Conservation (phyloP, 64 coral and sea anemone species). For the Hydrozoanthus tunicans region DNA sequence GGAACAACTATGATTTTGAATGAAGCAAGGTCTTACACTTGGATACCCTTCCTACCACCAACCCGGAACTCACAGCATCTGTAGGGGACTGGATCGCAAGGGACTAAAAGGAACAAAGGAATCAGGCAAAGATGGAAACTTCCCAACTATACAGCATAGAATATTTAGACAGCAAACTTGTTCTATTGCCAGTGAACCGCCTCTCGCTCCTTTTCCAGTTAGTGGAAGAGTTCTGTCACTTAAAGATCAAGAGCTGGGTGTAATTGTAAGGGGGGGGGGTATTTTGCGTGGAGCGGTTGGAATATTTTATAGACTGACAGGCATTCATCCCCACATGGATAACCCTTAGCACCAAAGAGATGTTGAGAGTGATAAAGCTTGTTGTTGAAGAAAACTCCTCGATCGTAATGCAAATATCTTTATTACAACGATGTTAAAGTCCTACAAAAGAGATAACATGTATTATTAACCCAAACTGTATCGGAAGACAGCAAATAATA, state of each 20-base stretch:
- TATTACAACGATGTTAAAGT: no score
- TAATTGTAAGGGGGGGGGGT: not conserved
- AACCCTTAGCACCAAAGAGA: no score
- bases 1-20: constrained; percentile 6
- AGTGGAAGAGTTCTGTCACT: not conserved
- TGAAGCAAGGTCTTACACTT: not conserved
- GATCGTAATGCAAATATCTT: no score
- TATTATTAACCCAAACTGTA: no score
- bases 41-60: not conserved
- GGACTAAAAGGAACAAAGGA: not conserved
- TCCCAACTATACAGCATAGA: not conserved
- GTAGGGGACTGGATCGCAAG: not conserved
- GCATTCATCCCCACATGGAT: not conserved
- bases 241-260: not conserved
- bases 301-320: not conserved
- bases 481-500: no score
- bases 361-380: no score
- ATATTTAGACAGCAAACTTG: not conserved
- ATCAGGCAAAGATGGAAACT: not conserved
- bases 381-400: no score
- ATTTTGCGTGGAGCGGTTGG: not conserved
- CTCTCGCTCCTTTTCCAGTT: not conserved
- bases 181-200: not conserved
- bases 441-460: no score
- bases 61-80: constrained; percentile 4